Evolutionary conservation across 2,797 vertebrate species (phyloP), one percentile per base, ranked within the genome.

Genomic region (Sebastiscus albofasciatus): DNA sequence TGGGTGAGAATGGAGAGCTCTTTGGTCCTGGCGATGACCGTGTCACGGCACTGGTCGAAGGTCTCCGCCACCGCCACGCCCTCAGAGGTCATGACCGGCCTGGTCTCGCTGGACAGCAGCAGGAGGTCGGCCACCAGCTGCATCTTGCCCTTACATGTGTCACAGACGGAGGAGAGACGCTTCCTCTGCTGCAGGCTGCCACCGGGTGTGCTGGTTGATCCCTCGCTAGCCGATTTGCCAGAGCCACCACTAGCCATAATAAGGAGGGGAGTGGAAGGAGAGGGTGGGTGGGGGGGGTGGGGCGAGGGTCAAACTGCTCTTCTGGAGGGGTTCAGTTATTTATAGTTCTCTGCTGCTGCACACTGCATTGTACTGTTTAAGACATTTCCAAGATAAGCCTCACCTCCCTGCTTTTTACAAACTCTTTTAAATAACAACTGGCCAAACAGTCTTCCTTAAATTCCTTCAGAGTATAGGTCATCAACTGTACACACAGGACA

Each of bases 61-160:
- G 98, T 99, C 94, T 99, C 97, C 0, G 97, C 97, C 79, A 96
- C 94, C 0, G 95, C 93, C 62, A 95, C 89, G 7, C 97, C 97
- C 33, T 99, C 98, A 0, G 94, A 92, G n/a, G 96, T 96, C 93
- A 98, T 95, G 82, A 99, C 97, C 0, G 98, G 99, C 87, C 99
- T 93, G 49, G 97, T 98, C 94, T 99, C 98, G 22, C 99, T 99
- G 84, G 97, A 98, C 93, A 99, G 93, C 92, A 99, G 96, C 1
- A 99, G 97, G 79, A 99, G 96, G 93, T 99, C 99, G 0, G 99
- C 99, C 94, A 99, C 99, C 95, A 99, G 96, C 96, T 99, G 99
- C 97, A 99, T 99, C 95, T 97, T 98, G 94, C 94, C 95, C 92
- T 99, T 99, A 93, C 98, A 99, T 49, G 97, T 93, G 87, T 99